Conservation (phyloP, 2,797 vertebrate species). For the Sebastolobus alascanus region DNA sequence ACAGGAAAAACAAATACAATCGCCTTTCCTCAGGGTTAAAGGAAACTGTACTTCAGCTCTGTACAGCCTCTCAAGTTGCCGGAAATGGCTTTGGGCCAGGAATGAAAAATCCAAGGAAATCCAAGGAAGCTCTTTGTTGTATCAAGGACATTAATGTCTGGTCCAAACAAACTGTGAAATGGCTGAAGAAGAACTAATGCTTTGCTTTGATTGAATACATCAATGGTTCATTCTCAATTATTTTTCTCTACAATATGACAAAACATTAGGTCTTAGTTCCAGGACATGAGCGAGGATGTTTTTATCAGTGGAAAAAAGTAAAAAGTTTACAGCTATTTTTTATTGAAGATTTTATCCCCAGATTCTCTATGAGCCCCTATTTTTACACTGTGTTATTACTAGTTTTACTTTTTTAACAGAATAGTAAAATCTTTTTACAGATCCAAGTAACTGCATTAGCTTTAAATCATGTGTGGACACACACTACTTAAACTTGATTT, state of each 20-base stretch:
- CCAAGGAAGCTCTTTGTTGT: slow-evolving; percentile 12
- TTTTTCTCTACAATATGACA: neutral
- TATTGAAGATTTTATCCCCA: neutral
- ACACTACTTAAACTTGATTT: neutral
- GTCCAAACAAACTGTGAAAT: slow-evolving; percentile 9
- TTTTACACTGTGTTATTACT: neutral
- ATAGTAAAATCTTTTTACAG: neutral
- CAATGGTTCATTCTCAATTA: slow-evolving; percentile 1
- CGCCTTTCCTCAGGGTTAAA: slow-evolving; percentile 49
- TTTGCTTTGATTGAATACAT: neutral
- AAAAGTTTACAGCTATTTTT: slow-evolving; percentile 7
- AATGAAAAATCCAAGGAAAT: slow-evolving; percentile 25
- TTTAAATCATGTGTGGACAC: neutral
- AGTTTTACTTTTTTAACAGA: neutral
- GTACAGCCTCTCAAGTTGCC: slow-evolving; percentile 43
- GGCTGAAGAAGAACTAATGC: neutral
- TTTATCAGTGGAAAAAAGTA: neutral
- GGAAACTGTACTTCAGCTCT: slow-evolving; percentile 41
- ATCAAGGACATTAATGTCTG: slow-evolving; percentile 11
- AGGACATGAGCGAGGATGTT: neutral
- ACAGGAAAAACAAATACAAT: slow-evolving; percentile 47
- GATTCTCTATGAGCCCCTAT: neutral
- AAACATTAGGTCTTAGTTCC: neutral
- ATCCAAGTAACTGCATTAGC: neutral
- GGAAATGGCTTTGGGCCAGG: slow-evolving; percentile 33